Evolutionary conservation across 2,888 invertebrate species (phyloP).

Genomic region (Ctena decussata): DNA sequence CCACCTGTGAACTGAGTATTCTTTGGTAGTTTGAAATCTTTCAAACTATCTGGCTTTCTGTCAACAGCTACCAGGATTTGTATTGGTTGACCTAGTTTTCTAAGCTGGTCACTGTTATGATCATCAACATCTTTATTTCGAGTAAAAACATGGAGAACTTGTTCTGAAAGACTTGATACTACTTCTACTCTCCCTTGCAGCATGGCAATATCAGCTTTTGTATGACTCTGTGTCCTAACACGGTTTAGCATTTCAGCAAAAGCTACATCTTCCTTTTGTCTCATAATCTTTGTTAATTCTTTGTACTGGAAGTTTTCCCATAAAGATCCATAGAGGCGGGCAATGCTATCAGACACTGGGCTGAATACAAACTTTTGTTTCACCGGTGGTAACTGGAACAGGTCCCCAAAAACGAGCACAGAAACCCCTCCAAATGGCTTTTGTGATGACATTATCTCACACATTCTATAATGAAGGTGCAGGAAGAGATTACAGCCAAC

Average conservation of each 20-base stretch:
- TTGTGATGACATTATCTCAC: too few relatives aligned
- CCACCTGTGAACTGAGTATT: neutral
- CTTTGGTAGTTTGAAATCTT: neutral
- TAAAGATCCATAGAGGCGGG: slow-evolving; percentile 31
- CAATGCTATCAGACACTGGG: neutral
- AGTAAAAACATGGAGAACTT: neutral
- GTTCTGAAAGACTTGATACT: neutral
- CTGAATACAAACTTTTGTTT: slow-evolving; percentile 42
- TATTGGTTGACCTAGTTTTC: neutral
- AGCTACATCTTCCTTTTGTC: slow-evolving; percentile 41
- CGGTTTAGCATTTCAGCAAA: slow-evolving; percentile 60
- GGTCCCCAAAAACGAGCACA: slow-evolving; percentile 55
- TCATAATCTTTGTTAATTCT: slow-evolving; percentile 58
- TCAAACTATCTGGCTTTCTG: neutral
- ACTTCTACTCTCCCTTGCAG: neutral
- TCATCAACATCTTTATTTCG: neutral
- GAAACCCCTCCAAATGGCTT: slow-evolving; percentile 48
- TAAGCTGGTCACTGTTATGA: neutral
- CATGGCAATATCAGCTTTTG: neutral
- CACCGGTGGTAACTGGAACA: slow-evolving; percentile 60
- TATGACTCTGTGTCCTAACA: slow-evolving; percentile 41
- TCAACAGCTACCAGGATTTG: neutral
- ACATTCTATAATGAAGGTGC: too few relatives aligned
- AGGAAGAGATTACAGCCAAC: too few relatives aligned
- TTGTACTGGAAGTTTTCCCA: slow-evolving; percentile 48